phyloP scores from a whole-genome alignment of 1,140 invertebrate genomes.

The Lepidurus couesii region DNA sequence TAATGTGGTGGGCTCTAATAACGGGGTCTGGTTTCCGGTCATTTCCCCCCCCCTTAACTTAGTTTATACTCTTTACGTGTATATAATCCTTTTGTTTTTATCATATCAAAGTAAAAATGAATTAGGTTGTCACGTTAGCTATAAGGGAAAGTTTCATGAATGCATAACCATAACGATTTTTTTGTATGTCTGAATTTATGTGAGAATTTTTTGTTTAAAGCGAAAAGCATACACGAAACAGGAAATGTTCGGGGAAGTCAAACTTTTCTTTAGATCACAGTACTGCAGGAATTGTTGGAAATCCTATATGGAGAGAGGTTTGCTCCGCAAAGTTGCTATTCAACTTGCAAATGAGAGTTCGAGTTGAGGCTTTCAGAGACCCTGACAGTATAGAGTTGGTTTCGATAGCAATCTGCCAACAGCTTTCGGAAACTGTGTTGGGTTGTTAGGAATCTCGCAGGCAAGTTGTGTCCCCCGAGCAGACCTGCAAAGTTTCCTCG shows the following conservation, averaged over 20 bases:
- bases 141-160: too few species aligned
- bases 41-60: background rate
- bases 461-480: background rate
- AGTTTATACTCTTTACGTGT: background rate
- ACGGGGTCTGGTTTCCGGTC: background rate
- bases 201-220: too few species aligned
- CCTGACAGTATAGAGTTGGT: background rate
- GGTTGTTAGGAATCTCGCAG: slow-evolving; percentile 18
- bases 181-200: too few species aligned
- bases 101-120: too few species aligned
- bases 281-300: slow-evolving; percentile 1
- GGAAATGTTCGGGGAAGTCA: too few species aligned
- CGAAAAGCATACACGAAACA: too few species aligned
- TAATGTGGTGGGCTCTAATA: background rate
- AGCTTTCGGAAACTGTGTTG: background rate
- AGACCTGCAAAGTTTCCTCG: background rate
- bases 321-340: background rate
- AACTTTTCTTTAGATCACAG: background rate
- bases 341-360: background rate
- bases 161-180: too few species aligned
- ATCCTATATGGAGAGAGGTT: background rate
- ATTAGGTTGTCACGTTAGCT: too few species aligned
- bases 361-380: background rate
- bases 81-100: background rate
- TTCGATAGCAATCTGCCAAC: slow-evolving; percentile 12